phyloP scores from a whole-genome alignment of 1,140 invertebrate species.

The Goniozus legneri region DNA sequence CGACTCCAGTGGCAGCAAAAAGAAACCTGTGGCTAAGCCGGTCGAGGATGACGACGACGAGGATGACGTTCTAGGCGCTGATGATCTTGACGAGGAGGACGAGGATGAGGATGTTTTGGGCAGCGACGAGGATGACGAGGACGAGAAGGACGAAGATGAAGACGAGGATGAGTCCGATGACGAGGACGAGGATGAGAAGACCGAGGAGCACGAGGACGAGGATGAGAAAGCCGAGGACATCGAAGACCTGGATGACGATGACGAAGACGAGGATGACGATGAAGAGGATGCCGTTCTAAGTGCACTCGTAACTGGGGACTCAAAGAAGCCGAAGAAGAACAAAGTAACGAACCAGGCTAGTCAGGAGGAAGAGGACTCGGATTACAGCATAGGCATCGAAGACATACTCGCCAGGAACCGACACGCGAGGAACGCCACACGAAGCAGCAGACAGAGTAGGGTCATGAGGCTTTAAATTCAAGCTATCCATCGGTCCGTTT shows the following conservation, averaged over 20 bases:
- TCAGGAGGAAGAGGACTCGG: constrained; percentile 32
- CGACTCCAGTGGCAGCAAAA: constrained; percentile 23
- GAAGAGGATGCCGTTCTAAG: constrained; percentile 34
- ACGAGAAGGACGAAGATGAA: constrained; percentile 18
- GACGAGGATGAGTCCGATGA: constrained; percentile 18
- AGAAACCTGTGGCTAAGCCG: constrained; percentile 19
- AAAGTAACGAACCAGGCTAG: constrained; percentile 15
- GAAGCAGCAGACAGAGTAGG: constrained; percentile 32
- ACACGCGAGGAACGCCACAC: constrained; percentile 10
- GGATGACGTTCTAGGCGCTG: constrained; percentile 26
- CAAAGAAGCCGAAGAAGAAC: constrained; percentile 24
- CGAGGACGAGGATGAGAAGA: constrained; percentile 20
- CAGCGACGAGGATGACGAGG: constrained; percentile 19
- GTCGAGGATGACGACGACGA: constrained; percentile 36
- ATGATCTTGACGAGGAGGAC: constrained; percentile 32
- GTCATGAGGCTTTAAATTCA: constrained; percentile 43
- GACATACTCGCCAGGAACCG: constrained; percentile 36
- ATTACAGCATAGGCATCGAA: constrained; percentile 34
- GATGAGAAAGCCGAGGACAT: constrained; percentile 22
- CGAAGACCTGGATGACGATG: constrained; percentile 27
- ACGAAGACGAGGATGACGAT: constrained; percentile 32
- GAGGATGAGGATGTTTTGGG: constrained; percentile 26
- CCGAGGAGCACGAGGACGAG: constrained; percentile 20
- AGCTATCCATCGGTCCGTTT: too few species aligned
- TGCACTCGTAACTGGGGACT: constrained; percentile 33